Conservation (phyloP, 2,888 invertebrate genomes). For the Drosophila buzzatii region DNA sequence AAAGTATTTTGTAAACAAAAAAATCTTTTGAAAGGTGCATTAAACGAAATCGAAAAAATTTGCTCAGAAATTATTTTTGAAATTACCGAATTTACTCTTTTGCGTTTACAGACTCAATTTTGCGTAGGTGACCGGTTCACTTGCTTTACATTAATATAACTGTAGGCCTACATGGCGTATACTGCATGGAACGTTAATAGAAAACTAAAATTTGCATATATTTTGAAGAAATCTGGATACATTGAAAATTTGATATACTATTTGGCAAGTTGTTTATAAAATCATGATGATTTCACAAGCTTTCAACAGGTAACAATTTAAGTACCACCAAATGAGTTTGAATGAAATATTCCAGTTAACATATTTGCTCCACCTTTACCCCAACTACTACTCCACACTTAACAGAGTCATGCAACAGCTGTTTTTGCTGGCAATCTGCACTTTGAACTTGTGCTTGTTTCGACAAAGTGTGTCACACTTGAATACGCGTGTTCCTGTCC, state of each 20-base stretch:
- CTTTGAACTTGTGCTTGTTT: slow-evolving; percentile 70
- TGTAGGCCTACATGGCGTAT: not conserved
- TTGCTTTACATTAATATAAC: not conserved
- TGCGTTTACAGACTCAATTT: slow-evolving; percentile 1
- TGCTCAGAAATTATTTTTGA: not conserved
- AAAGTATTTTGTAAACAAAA: slow-evolving; percentile 40
- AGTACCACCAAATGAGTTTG: not conserved
- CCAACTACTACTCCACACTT: slow-evolving; percentile 33
- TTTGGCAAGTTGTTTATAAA: not conserved
- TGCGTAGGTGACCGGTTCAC: not conserved
- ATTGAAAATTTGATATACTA: not conserved
- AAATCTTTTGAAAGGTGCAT: slow-evolving; percentile 13
- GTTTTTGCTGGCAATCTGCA: slow-evolving; percentile 46
- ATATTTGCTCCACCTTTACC: slow-evolving; percentile 21
- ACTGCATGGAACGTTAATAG: not conserved
- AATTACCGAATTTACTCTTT: not conserved
- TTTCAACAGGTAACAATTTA: not conserved
- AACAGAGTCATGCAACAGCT: slow-evolving; percentile 44
- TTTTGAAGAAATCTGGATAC: not conserved
- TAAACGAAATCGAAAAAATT: slow-evolving; percentile 14
- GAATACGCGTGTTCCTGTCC: slow-evolving; percentile 55
- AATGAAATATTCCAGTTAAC: not conserved
- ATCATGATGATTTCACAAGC: not conserved
- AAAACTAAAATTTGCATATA: not conserved
- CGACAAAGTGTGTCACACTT: slow-evolving; percentile 47